Evolutionary conservation across 2,888 invertebrate species (phyloP), one percentile per base, ranked within the genome.

Genomic region (Dasypolia templi): DNA sequence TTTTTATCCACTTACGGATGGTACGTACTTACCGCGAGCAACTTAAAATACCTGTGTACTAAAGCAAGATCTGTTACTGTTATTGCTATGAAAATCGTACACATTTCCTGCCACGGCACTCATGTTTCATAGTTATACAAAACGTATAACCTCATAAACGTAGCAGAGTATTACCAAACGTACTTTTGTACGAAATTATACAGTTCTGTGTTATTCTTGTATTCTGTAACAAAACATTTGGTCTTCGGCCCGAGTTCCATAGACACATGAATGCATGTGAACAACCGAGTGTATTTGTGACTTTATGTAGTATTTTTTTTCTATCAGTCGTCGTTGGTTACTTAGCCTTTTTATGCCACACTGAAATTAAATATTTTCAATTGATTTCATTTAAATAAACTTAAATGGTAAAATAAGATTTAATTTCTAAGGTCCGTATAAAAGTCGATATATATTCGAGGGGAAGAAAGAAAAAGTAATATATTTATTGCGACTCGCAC

Each of bases 161-260:
- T 59, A 64, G 14, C 39, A 26, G 44, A 76, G 42, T 49, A 46
- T 63, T 29, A 71, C 17, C 12, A 56, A 29, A 70, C 32, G 12
- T 67, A 70, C 55, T 78, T 78, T 74, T 74, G 42, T 74, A 63
- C 29, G 53, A 44, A 53, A 35, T 11, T 26, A 72, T 66, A 66
- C 46, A 69, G 32, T 51, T 39, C 12, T 53, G 14, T 58, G 7
- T 62, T 29, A 32, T 44, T 42, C 11, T 39, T 53, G 19, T 49
- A n/a, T 49, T 42, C n/a, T 58, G 19, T 59, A n/a, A n/a, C 5
- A 39, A 39, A 39, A 39, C n/a, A 29, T 19, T 56, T 56, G 29
- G 19, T 19, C 11, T 9, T 29, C 56, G 9, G 29, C 29, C 29
- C 11, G 29, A 56, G 19, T 29, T 29, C 56, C 29, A 29, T 56